Conservation (phyloP, 2,797 vertebrate species). For the Australoheros facetus region DNA sequence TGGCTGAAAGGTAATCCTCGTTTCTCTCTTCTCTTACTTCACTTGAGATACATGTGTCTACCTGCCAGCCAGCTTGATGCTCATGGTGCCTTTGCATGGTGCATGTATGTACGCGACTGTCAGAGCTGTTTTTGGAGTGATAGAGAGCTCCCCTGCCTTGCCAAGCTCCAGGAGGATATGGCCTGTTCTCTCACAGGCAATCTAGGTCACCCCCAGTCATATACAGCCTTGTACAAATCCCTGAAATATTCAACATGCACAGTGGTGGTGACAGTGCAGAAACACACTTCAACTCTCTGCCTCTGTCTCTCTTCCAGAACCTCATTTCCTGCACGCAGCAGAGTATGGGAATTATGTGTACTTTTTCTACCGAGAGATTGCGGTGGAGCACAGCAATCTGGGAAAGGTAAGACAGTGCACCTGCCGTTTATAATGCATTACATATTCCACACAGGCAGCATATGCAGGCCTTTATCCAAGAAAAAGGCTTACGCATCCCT, state of each 20-base stretch:
- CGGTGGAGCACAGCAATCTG: slow-evolving; percentile 96
- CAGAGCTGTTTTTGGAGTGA: slow-evolving; percentile 53
- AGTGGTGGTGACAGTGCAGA: slow-evolving; percentile 75
- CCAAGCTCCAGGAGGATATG: slow-evolving; percentile 62
- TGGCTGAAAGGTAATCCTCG: slow-evolving; percentile 95
- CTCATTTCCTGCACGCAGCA: slow-evolving; percentile 97
- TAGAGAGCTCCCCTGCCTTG: slow-evolving; percentile 52
- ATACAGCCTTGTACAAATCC: slow-evolving; percentile 74
- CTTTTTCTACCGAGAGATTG: slow-evolving; percentile 99
- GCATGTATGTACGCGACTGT: slow-evolving; percentile 44
- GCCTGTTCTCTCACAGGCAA: slow-evolving; percentile 75
- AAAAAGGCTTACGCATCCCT: slow-evolving; percentile 38
- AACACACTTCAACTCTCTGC: slow-evolving; percentile 72
- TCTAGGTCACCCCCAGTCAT: slow-evolving; percentile 80
- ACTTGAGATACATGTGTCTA: slow-evolving; percentile 23
- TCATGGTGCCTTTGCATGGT: slow-evolving; percentile 29
- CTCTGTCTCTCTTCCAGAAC: slow-evolving; percentile 84
- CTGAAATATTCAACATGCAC: slow-evolving; percentile 80
- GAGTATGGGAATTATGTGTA: slow-evolving; percentile 98
- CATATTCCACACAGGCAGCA: slow-evolving; percentile 38
- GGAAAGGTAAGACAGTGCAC: slow-evolving; percentile 88
- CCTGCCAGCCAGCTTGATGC: slow-evolving; percentile 43
- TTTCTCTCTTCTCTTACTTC: not conserved
- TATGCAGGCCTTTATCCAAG: slow-evolving; percentile 23
- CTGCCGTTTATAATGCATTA: slow-evolving; percentile 36